These are phyloP conservation scores for Siniperca obscura DNA, from an alignment of 2,797 vertebrate genomes.

Conservation along the genomic window DNA sequence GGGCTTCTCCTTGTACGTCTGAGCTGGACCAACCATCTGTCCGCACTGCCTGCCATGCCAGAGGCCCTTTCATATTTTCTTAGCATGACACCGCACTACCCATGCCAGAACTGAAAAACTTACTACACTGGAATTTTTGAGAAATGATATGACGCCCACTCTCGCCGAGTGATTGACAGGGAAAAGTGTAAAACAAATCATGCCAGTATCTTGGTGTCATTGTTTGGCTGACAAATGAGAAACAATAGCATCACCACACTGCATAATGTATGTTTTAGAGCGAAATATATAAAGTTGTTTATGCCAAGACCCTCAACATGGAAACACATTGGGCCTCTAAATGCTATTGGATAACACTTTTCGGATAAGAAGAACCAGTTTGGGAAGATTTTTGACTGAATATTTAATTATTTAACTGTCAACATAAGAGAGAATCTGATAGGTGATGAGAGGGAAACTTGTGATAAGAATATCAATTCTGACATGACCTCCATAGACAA, in stretches of 20 bases:
- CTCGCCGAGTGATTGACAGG: slow-evolving; percentile 35
- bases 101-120: slow-evolving; percentile 23
- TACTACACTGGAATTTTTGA: slow-evolving; percentile 13
- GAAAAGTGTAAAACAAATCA: slow-evolving; percentile 27
- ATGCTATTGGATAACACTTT: neutral
- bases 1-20: slow-evolving; percentile 68
- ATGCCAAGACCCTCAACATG: neutral
- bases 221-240: slow-evolving; percentile 19
- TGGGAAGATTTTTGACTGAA: neutral
- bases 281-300: neutral
- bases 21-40: slow-evolving; percentile 78
- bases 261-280: slow-evolving; percentile 4
- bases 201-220: slow-evolving; percentile 1
- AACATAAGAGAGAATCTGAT: neutral
- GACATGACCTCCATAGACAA: neutral
- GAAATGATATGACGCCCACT: slow-evolving; percentile 3
- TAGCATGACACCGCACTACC: slow-evolving; percentile 58
- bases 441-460: neutral
- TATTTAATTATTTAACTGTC: neutral
- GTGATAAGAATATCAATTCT: too few relatives aligned
- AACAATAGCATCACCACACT: slow-evolving; percentile 15
- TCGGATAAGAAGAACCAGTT: neutral
- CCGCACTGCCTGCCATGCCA: slow-evolving; percentile 64
- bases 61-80: slow-evolving; percentile 66
- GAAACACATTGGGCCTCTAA: neutral